phyloP scores from a whole-genome alignment of 2,888 invertebrate genomes.

The Rapana venosa region DNA sequence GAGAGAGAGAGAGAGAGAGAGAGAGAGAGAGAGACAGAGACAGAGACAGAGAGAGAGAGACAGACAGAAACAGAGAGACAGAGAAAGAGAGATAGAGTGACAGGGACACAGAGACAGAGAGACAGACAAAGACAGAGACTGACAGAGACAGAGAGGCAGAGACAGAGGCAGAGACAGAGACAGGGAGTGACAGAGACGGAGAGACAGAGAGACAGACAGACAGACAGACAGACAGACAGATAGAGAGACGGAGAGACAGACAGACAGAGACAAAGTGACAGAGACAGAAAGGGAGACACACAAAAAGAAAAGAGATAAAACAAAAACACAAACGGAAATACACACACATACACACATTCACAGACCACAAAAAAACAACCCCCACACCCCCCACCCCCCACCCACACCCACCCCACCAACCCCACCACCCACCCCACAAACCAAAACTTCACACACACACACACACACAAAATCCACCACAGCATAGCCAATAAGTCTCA shows the following conservation, averaged over 20 bases:
- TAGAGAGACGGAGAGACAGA: not conserved
- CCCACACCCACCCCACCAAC: too few relatives aligned
- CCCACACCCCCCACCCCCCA: too few relatives aligned
- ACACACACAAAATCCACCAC: too few relatives aligned
- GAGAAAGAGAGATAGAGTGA: not conserved
- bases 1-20: not conserved
- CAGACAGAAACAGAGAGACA: not conserved
- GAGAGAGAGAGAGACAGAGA: not conserved
- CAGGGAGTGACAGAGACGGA: not conserved
- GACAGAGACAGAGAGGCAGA: too few relatives aligned
- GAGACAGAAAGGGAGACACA: too few relatives aligned
- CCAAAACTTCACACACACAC: not conserved
- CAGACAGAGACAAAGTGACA: not conserved
- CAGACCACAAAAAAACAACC: too few relatives aligned
- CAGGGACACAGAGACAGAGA: not conserved
- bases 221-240: not conserved
- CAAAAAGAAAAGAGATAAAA: too few relatives aligned
- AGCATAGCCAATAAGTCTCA: too few relatives aligned
- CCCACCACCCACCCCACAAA: too few relatives aligned
- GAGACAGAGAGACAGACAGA: constrained; percentile 10
- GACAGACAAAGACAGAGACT: too few relatives aligned
- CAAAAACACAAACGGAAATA: too few relatives aligned
- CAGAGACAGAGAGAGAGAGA: not conserved
- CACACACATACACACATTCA: too few relatives aligned
- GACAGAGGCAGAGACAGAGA: not conserved